Evolutionary conservation across 2,888 invertebrate genomes (phyloP).

Genomic region (Acanthosepion pharaonis): DNA sequence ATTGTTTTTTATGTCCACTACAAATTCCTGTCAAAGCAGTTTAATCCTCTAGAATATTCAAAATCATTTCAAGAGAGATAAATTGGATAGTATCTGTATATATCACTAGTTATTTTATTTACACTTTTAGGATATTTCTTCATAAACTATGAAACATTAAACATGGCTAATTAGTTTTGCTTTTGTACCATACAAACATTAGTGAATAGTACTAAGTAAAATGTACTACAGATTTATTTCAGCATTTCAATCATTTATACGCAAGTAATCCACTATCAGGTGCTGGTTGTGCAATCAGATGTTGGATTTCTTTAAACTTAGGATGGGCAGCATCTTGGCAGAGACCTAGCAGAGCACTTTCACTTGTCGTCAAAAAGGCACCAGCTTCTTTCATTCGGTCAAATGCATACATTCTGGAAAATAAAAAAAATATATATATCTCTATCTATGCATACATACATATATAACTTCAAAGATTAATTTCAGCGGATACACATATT

Average conservation of each 20-base stretch:
- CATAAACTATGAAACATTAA: too few species aligned
- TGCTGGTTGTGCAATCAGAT: slow-evolving; percentile 71
- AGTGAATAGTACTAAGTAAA: neutral
- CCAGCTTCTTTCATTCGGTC: slow-evolving; percentile 72
- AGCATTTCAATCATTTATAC: neutral
- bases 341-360: slow-evolving; percentile 70
- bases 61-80: too few species aligned
- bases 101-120: too few species aligned
- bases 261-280: slow-evolving; percentile 72
- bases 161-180: too few species aligned
- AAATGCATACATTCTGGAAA: slow-evolving; percentile 72
- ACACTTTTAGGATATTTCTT: too few species aligned
- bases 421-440: neutral
- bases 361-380: slow-evolving; percentile 73
- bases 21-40: too few species aligned
- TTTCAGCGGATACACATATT: too few species aligned
- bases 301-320: slow-evolving; percentile 72
- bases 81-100: too few species aligned
- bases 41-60: too few species aligned
- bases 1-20: too few species aligned
- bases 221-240: neutral
- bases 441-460: too few species aligned
- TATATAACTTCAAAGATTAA: too few species aligned
- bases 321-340: slow-evolving; percentile 71
- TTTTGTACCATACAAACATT: neutral